phyloP scores from a whole-genome alignment of 2,797 vertebrate genomes.

The Pseudopleuronectes americanus region DNA sequence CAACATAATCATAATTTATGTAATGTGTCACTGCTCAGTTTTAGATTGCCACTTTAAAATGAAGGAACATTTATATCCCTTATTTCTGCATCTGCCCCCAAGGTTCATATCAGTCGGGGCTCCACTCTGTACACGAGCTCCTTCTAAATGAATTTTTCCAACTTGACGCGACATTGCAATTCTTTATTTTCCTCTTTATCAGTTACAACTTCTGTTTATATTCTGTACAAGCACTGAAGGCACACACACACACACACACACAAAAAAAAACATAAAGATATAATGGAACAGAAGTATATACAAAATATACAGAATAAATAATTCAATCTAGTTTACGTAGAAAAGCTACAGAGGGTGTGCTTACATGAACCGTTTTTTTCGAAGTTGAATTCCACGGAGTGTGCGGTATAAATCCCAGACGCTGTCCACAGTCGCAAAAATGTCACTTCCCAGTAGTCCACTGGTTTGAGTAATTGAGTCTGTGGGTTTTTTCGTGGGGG shows the following conservation, averaged over 20 bases:
- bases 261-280: slow-evolving; percentile 78
- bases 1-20: no score
- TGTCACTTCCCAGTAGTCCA: slow-evolving; percentile 43
- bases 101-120: neutral
- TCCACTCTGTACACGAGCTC: neutral
- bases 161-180: slow-evolving; percentile 63
- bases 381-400: slow-evolving; percentile 47
- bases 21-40: no score
- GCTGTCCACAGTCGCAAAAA: slow-evolving; percentile 31
- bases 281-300: slow-evolving; percentile 89
- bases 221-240: slow-evolving; percentile 91
- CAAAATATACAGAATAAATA: slow-evolving; percentile 99
- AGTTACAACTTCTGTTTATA: slow-evolving; percentile 81
- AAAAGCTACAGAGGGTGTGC: slow-evolving; percentile 88
- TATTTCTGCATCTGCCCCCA: no score
- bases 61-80: no score
- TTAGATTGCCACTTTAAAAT: no score
- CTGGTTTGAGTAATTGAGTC: slow-evolving; percentile 16
- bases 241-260: no score
- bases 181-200: slow-evolving; percentile 83
- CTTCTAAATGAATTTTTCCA: slow-evolving; percentile 19
- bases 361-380: slow-evolving; percentile 72
- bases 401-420: slow-evolving; percentile 40
- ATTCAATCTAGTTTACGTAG: slow-evolving; percentile 85
- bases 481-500: neutral